Base-by-base conservation (phyloP, 2,113 vertebrate species). In the Hypocryptadius cinnamomeus region DNA sequence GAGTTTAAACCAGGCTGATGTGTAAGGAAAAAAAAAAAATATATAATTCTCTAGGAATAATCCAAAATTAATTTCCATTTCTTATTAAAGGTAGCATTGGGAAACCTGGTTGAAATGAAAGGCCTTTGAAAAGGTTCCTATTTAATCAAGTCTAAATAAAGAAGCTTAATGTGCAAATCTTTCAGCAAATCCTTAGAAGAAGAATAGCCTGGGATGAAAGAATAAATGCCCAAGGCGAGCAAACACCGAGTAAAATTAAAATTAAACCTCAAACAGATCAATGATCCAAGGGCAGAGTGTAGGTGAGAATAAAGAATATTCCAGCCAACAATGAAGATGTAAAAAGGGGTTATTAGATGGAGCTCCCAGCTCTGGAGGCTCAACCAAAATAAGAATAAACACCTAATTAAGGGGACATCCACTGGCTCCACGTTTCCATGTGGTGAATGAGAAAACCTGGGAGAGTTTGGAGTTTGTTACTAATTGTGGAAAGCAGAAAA, bases 141-240 rank as follows among this genome's bases (percentile, higher is more conserved):
- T 76, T 90, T 90, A 94, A 90, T 90, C 44, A 66, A 90, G 66
- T 19, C 61, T 53, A 69, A 89, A 85, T 90, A 82, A 88, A 95
- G 80, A 90, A 28, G 61, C 21, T 95, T 92, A 91, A 81, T 28
- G 47, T 70, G 87, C 72, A 78, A 91, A 92, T 80, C 73, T 94
- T 87, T 53, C 53, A 72, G 89, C 47, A 79, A 95, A 87, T 54
- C 84, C 91, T 89, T 16, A n/a, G 77, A 51, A 93, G 72, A 45
- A 64, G 30, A 91, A 54, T 0, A 37, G 84, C 8, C 70, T 13
- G 1, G 66, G 57, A 90, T 87, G 89, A 94, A 93, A 93, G 80
- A 84, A 21, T 1, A 93, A 94, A 48, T 11, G 91, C 95, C 89
- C 80, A 17, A 51, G 87, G 94, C 77, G 35, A 83, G 77, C 44